Percentiles rank a stretch among this genome's conserved stretches.
Evolutionary conservation across 2,888 invertebrate genomes (phyloP).

Genomic region (Xylota sylvarum): DNA sequence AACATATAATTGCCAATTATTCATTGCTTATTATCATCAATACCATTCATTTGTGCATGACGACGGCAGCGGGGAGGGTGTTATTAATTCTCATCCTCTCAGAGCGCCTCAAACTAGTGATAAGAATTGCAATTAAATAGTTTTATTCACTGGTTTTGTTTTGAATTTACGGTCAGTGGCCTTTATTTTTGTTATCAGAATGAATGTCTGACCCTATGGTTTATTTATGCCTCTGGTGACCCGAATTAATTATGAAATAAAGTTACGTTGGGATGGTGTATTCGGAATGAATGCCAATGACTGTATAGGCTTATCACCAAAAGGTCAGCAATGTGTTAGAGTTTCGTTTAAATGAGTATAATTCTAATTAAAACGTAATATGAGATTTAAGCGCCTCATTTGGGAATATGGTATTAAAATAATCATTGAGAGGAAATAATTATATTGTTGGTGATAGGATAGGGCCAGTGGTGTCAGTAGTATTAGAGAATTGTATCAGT

Average conservation of each 20-base stretch:
- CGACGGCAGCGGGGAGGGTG: conserved; percentile 17
- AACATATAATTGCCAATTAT: conserved; percentile 53
- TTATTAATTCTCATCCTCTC: conserved; percentile 25
- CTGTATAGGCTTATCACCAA: conserved; percentile 33
- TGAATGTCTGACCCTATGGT: conserved; percentile 31
- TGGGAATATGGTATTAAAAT: neutral
- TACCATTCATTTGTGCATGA: conserved; percentile 27
- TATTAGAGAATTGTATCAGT: neutral
- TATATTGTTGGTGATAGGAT: neutral
- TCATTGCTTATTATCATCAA: conserved; percentile 18
- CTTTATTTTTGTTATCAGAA: conserved; percentile 39
- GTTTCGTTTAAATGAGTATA: conserved; percentile 14
- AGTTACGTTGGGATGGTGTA: conserved; percentile 43
- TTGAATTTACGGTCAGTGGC: conserved; percentile 16
- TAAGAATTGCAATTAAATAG: conserved; percentile 43
- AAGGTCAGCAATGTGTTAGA: conserved; percentile 1
- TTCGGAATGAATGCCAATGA: conserved; percentile 28
- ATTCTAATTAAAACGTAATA: conserved; percentile 43
- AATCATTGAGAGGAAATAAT: neutral
- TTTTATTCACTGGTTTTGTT: neutral
- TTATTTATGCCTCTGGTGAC: conserved; percentile 48
- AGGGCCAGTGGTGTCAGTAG: neutral
- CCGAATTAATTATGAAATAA: conserved; percentile 67
- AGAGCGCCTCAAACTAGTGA: neutral
- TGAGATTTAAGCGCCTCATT: conserved; percentile 19